Percentiles rank a stretch among this genome's conserved stretches.
Conservation (phyloP, 64 coral and sea anemone genomes). For the Pachyseris speciosa region DNA sequence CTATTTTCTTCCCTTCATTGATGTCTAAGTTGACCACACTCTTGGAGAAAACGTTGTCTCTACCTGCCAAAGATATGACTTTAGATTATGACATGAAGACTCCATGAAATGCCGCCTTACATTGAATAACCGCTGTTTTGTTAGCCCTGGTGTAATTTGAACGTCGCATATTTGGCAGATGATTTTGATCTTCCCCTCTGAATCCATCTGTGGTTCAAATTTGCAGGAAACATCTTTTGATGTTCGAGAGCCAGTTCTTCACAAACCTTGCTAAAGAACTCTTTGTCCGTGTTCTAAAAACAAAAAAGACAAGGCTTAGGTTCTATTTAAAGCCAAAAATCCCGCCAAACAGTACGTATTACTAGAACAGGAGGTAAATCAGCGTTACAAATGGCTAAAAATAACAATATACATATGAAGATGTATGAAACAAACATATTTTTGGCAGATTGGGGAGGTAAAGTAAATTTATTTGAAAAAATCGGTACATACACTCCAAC, state of each 20-base stretch:
- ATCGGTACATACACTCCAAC: not conserved
- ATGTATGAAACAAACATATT: not conserved
- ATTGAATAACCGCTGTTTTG: constrained; percentile 18
- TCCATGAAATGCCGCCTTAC: no score
- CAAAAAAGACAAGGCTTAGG: not conserved
- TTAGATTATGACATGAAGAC: constrained; percentile 45
- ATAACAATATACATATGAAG: not conserved
- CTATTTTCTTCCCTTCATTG: no score
- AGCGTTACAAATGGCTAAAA: not conserved
- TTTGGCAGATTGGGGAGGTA: not conserved
- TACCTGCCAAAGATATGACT: constrained; percentile 11
- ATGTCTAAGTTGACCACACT: constrained; percentile 16
- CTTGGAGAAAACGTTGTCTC: constrained; percentile 15
- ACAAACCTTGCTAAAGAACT: not conserved
- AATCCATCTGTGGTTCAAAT: constrained; percentile 3
- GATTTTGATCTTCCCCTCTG: constrained; percentile 9
- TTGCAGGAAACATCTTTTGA: not conserved
- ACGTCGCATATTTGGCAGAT: constrained; percentile 16
- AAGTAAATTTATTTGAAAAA: not conserved
- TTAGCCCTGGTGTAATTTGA: constrained; percentile 5
- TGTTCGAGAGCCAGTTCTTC: not conserved
- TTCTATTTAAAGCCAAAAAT: not conserved
- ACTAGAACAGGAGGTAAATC: not conserved
- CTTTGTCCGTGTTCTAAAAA: not conserved
- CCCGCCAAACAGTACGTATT: not conserved